Percentiles rank a stretch among this genome's conserved stretches.
Conservation (phyloP, 2,888 invertebrate species). For the Xylota segnis region DNA sequence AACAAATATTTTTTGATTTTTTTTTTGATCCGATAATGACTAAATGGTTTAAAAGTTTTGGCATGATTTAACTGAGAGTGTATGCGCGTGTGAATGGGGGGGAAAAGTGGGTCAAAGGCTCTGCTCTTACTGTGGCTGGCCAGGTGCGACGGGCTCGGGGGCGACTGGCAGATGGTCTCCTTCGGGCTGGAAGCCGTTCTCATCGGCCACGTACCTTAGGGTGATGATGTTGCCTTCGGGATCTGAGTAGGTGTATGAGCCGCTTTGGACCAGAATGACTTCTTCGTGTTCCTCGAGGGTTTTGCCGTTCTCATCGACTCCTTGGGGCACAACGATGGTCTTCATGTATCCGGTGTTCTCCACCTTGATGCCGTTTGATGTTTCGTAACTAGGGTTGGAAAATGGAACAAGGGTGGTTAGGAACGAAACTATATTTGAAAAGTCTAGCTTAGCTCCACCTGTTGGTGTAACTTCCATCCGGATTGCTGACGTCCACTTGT, state of each 20-base stretch:
- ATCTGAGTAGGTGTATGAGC: constrained; percentile 89
- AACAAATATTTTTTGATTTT: constrained; percentile 56
- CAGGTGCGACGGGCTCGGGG: constrained; percentile 82
- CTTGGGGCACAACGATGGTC: constrained; percentile 85
- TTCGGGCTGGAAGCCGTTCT: constrained; percentile 89
- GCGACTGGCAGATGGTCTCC: constrained; percentile 88
- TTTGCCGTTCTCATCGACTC: constrained; percentile 84
- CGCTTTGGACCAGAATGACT: constrained; percentile 87
- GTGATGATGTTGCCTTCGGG: constrained; percentile 89
- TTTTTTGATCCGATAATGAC: constrained; percentile 65
- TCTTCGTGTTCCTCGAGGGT: constrained; percentile 86
- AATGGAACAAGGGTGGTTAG: constrained; percentile 5
- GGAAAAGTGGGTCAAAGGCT: constrained; percentile 59
- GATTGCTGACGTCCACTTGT: constrained; percentile 84
- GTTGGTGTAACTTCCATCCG: constrained; percentile 85
- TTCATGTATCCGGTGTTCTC: constrained; percentile 90
- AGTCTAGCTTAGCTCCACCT: constrained; percentile 81
- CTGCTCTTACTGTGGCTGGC: constrained; percentile 43
- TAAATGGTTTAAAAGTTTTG: constrained; percentile 72
- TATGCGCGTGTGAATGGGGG: constrained; percentile 26
- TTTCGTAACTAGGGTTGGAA: constrained; percentile 87
- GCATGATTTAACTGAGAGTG: constrained; percentile 60
- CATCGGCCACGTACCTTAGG: constrained; percentile 89
- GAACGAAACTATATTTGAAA: background rate
- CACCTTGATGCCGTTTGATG: constrained; percentile 91